Evolutionary conservation across 2,797 vertebrate species (phyloP).

Genomic region (Scomberomorus guttatus): DNA sequence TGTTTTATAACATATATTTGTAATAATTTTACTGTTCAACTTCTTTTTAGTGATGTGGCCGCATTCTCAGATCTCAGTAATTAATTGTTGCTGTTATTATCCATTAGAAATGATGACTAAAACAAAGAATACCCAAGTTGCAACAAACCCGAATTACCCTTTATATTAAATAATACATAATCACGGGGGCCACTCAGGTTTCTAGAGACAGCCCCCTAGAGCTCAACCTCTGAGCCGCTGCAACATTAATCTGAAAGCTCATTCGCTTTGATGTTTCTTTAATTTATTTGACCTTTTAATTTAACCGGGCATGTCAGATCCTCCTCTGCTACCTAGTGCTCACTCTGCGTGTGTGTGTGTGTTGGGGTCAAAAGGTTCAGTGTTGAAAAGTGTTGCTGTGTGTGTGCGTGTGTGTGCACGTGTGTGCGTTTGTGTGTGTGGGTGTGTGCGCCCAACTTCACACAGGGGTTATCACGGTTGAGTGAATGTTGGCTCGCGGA

Average conservation of each 20-base stretch:
- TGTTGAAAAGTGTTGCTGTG: constrained; percentile 6
- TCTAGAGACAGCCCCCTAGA: constrained; percentile 23
- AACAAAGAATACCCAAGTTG: constrained; percentile 2
- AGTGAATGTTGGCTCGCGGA: constrained; percentile 67
- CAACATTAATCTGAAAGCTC: constrained; percentile 42
- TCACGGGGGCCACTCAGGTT: constrained; percentile 27
- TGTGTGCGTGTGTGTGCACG: constrained; percentile 22
- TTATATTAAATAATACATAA: constrained; percentile 41
- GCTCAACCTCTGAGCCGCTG: constrained; percentile 32
- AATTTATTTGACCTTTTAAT: constrained; percentile 77
- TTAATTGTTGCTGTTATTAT: no score
- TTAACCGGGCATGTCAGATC: constrained; percentile 53
- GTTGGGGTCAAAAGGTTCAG: constrained; percentile 18
- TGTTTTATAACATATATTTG: no score
- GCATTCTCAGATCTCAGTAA: no score
- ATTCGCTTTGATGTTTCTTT: constrained; percentile 68
- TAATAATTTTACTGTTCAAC: no score
- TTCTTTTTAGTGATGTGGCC: no score
- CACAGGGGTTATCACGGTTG: constrained; percentile 55
- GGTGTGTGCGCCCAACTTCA: constrained; percentile 16
- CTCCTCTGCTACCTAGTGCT: constrained; percentile 28
- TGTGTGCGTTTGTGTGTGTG: constrained; percentile 16
- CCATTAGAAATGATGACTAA: no score
- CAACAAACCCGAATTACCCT: constrained; percentile 36
- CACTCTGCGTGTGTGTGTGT: constrained; percentile 13